These are phyloP conservation scores for Bettongia penicillata DNA, from an alignment of 2,113 vertebrate genomes.

Conservation along the genomic window DNA sequence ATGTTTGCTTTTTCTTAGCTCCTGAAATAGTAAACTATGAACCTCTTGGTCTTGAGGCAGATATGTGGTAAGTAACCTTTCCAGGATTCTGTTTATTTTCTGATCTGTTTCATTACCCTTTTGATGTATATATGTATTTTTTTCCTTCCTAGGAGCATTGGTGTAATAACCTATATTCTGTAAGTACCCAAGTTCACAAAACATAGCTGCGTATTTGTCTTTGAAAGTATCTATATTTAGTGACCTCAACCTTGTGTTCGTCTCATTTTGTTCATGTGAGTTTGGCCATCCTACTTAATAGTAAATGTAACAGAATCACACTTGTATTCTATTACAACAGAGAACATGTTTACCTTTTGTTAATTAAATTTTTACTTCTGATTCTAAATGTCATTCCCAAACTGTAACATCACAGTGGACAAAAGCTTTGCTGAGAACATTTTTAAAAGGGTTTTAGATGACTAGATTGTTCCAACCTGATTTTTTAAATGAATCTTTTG, in stretches of 20 bases:
- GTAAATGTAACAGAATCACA: constrained; percentile 21
- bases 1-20: constrained; percentile 87
- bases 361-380: constrained; percentile 44
- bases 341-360: constrained; percentile 47
- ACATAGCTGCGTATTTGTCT: constrained; percentile 21
- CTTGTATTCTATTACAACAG: background rate
- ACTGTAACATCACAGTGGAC: background rate
- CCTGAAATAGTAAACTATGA: constrained; percentile 99
- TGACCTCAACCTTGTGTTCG: constrained; percentile 7
- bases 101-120: constrained; percentile 27
- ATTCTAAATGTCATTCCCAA: constrained; percentile 51
- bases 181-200: constrained; percentile 83
- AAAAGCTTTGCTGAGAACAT: constrained; percentile 17
- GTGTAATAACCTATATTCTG: constrained; percentile 93
- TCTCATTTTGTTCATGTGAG: constrained; percentile 14
- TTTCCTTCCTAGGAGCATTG: constrained; percentile 87
- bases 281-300: background rate
- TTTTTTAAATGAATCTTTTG: constrained; percentile 49
- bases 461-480: constrained; percentile 35
- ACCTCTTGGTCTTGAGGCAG: constrained; percentile 96
- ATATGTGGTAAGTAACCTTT: constrained; percentile 96
- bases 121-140: constrained; percentile 68
- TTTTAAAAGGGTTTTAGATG: constrained; percentile 26
- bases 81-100: constrained; percentile 1
- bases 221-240: constrained; percentile 51